These are phyloP conservation scores for Philotrypesis tridentata DNA, from an alignment of 1,140 invertebrate species.

Conservation along the genomic window DNA sequence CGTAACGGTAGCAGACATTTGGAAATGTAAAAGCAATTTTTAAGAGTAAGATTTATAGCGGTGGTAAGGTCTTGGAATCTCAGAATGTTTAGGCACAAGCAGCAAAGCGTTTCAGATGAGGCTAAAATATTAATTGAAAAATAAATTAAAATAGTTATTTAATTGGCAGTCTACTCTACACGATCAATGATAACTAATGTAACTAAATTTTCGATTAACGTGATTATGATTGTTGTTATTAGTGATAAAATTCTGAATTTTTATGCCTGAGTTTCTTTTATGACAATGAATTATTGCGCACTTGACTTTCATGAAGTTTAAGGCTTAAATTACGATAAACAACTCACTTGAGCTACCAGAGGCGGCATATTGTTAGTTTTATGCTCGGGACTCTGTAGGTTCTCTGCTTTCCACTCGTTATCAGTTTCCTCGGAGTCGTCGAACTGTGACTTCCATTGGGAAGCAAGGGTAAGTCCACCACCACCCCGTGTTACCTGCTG, in stretches of 20 bases:
- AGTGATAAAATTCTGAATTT: neutral
- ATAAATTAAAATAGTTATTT: conserved; percentile 28
- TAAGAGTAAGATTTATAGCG: conserved; percentile 25
- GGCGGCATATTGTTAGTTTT: conserved; percentile 65
- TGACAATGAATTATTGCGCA: neutral
- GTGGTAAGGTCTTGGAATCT: conserved; percentile 34
- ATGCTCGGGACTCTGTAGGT: conserved; percentile 82
- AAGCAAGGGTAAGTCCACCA: conserved; percentile 87
- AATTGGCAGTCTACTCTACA: neutral
- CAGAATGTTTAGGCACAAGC: conserved; percentile 55
- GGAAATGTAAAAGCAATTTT: neutral
- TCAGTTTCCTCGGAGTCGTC: conserved; percentile 95
- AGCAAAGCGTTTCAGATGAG: conserved; percentile 53
- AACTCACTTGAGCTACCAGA: conserved; percentile 64
- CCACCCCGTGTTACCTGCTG: conserved; percentile 87
- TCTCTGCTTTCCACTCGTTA: conserved; percentile 92
- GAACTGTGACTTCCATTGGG: conserved; percentile 95
- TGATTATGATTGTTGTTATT: neutral
- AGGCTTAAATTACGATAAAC: neutral
- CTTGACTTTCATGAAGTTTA: neutral
- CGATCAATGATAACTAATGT: neutral
- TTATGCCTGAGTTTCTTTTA: too few species aligned
- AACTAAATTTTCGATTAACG: neutral
- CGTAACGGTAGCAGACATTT: neutral
- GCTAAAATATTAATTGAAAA: conserved; percentile 63